Percentiles rank a stretch among this genome's conserved stretches.
Conservation (phyloP, 2,888 invertebrate genomes). For the Choristoneura rosaceana region DNA sequence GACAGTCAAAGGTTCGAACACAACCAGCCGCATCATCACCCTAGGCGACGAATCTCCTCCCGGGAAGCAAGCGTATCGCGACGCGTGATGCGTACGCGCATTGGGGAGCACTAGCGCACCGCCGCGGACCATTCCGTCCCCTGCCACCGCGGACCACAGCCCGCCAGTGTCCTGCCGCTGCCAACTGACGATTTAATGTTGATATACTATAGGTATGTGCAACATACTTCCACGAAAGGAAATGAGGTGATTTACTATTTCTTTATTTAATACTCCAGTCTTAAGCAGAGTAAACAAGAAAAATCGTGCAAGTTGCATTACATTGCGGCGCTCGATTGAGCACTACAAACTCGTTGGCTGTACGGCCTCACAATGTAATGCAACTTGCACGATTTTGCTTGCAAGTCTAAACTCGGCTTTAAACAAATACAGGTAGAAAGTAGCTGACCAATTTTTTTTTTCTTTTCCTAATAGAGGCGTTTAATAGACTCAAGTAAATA, state of each 20-base stretch:
- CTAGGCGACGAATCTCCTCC: conserved; percentile 88
- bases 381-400: no score
- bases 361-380: no score
- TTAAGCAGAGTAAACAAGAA: no score
- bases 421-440: no score
- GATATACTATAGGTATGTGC: conserved; percentile 10
- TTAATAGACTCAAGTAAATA: background rate
- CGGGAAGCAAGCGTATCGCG: conserved; percentile 90
- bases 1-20: conserved; percentile 88
- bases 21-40: conserved; percentile 87
- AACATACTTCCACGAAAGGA: background rate
- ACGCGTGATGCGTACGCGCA: conserved; percentile 87
- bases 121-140: conserved; percentile 70
- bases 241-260: background rate
- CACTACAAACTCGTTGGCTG: no score
- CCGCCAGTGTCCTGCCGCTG: conserved; percentile 77
- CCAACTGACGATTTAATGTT: conserved; percentile 66
- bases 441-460: no score
- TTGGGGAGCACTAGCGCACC: conserved; percentile 81
- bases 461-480: no score
- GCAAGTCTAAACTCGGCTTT: no score
- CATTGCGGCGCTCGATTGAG: no score
- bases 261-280: background rate
- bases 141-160: conserved; percentile 66
- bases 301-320: no score